Base-by-base conservation (phyloP, 64 coral and sea anemone species). In the Montipora sp. region DNA sequence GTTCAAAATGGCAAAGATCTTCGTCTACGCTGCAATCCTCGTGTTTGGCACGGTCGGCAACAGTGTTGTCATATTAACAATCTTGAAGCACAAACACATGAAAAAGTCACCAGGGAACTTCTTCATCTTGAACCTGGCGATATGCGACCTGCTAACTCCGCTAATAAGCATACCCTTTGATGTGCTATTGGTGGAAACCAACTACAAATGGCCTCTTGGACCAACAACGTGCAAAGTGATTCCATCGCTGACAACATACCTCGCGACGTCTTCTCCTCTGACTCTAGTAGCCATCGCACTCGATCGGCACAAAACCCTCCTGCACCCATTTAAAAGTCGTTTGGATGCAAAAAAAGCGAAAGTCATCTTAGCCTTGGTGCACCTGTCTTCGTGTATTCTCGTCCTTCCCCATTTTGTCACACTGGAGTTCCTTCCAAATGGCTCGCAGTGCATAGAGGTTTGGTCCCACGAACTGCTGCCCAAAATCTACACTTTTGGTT, bases 401-500 rank as follows among this genome's bases (percentile, higher is more conserved):
- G 70, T 86, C 18, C 7, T 77, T 49, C 90, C 90, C 4, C 23
- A 85, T 83, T 18, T 83, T 2, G 47, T 84, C 14, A 47, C 90
- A 0, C 14, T 83, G 20, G 70, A 75, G n/a, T 14, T 92, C 10
- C 63, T 73, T 11, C 55, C 73, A 13, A 76, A 24, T 16, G 80
- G 66, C 44, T 27, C 7, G 6, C 11, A 51, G 1, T 94, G 93
- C 12, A 58, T 21, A 4, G 93, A 94, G 53, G 65, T 23, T 7
- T 94, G 93, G 93, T 73, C 93, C 8, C 66, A 85, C 12, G 68
- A 36, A 5, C 77, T 90, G 51, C 67, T 66, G 5, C 59, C 83
- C 57, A 94, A 90, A 68, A 83, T 73, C 18, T 95, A 95, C 77
- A 95, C 94, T 10, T 65, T 95, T 21, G 76, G 87, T 14, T 51